Conservation (phyloP, 2,113 vertebrate genomes). For the Sander vitreus region DNA sequence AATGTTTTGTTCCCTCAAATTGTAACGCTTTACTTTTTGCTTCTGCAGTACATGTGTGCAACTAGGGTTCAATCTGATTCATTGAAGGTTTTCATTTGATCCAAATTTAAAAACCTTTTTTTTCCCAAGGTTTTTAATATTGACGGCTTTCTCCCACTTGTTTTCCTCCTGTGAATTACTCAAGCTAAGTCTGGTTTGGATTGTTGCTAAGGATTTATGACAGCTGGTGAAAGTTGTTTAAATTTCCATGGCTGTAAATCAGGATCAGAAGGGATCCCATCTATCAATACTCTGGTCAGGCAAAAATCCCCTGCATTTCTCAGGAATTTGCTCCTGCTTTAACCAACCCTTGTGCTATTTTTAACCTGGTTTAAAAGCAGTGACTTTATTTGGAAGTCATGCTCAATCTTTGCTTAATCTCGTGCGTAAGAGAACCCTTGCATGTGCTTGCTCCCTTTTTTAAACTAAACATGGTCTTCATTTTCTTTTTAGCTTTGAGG, state of each 20-base stretch:
- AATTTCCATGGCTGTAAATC: constrained; percentile 72
- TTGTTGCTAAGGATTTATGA: constrained; percentile 53
- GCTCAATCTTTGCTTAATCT: constrained; percentile 2
- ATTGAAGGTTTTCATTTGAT: background rate
- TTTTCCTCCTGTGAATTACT: constrained; percentile 18
- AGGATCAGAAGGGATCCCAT: constrained; percentile 59
- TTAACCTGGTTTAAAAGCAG: constrained; percentile 10
- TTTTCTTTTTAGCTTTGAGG: background rate
- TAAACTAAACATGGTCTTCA: background rate
- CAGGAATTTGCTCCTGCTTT: constrained; percentile 41
- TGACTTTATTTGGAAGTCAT: constrained; percentile 34
- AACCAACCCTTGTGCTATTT: constrained; percentile 13
- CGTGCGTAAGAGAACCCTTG: background rate
- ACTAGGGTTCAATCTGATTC: constrained; percentile 2
- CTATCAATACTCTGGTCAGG: constrained; percentile 39
- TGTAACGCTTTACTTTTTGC: background rate
- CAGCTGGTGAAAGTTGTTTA: constrained; percentile 46
- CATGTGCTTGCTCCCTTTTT: background rate
- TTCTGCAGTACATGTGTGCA: constrained; percentile 6
- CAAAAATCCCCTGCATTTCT: constrained; percentile 41
- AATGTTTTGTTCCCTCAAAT: constrained; percentile 5
- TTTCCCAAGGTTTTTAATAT: constrained; percentile 4
- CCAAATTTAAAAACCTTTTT: background rate
- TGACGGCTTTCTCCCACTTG: background rate
- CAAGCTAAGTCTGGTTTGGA: constrained; percentile 43